Evolutionary conservation across 2,888 invertebrate species (phyloP).

Genomic region (Nomada fabriciana): DNA sequence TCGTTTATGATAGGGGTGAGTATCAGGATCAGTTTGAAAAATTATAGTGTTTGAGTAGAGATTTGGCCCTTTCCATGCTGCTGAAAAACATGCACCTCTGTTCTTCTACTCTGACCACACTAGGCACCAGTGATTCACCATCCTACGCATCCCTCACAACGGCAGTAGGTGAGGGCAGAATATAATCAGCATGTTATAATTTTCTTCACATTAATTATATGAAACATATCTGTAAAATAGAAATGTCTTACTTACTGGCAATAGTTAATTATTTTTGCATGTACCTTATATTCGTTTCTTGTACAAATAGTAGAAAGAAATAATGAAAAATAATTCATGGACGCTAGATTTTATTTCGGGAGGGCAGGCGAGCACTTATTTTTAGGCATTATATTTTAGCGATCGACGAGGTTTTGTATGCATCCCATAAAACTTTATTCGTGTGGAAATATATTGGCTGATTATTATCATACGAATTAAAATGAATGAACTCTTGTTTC

Average conservation of each 20-base stretch:
- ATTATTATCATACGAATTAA: slow-evolving; percentile 1
- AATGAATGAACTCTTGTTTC: slow-evolving; percentile 65
- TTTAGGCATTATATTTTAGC: slow-evolving; percentile 20
- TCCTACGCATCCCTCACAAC: slow-evolving; percentile 86
- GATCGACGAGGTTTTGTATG: slow-evolving; percentile 6
- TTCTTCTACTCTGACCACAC: slow-evolving; percentile 78
- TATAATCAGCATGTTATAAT: slow-evolving; percentile 74
- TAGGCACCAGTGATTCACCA: slow-evolving; percentile 84
- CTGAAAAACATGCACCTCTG: slow-evolving; percentile 78
- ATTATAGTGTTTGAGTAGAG: slow-evolving; percentile 76
- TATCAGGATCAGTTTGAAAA: slow-evolving; percentile 70
- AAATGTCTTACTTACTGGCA: slow-evolving; percentile 5
- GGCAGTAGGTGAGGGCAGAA: slow-evolving; percentile 83
- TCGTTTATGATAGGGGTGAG: slow-evolving; percentile 58
- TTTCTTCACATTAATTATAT: slow-evolving; percentile 42
- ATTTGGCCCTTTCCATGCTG: slow-evolving; percentile 78
- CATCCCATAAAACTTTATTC: slow-evolving; percentile 29
- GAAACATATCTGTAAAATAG: slow-evolving; percentile 30
- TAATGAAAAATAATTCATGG: neutral
- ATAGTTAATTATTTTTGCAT: slow-evolving; percentile 46
- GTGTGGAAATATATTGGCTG: neutral
- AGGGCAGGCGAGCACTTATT: neutral
- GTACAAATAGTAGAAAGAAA: neutral
- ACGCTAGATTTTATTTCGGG: slow-evolving; percentile 5
- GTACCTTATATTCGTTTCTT: slow-evolving; percentile 9